A percentile compares a stretch with the other conserved stretches of the same genome.
These are phyloP conservation scores for Sclerurus mexicanus DNA, from an alignment of 2,113 vertebrate species.

Conservation along the genomic window DNA sequence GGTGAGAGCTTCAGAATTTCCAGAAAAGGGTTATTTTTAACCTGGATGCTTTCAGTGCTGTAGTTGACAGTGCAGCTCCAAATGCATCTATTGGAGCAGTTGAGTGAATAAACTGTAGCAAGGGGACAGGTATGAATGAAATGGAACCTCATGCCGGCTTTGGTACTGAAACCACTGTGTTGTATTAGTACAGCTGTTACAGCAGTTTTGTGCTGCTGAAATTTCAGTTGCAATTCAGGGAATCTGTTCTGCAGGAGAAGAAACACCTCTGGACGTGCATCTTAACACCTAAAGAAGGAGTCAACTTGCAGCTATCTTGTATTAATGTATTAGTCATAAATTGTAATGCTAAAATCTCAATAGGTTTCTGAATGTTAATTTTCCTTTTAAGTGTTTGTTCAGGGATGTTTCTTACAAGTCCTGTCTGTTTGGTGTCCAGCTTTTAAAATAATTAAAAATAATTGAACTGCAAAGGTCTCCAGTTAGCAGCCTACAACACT, in stretches of 20 bases:
- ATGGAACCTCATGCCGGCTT: background rate
- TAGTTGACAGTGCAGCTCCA: background rate
- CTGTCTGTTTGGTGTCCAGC: background rate
- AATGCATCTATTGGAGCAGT: background rate
- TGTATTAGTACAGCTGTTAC: background rate
- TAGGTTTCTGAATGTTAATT: background rate
- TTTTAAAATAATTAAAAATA: background rate
- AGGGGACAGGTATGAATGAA: background rate
- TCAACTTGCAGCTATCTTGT: background rate
- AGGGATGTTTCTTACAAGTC: background rate
- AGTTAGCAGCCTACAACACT: background rate
- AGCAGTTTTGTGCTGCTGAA: background rate
- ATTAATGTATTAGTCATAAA: background rate
- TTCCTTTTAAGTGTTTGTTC: background rate
- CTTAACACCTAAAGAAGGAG: background rate
- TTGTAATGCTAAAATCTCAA: background rate
- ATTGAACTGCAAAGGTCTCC: background rate
- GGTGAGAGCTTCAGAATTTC: background rate
- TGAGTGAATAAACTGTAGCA: background rate
- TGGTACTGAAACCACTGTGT: background rate
- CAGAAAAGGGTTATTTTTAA: background rate
- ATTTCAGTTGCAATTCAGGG: background rate
- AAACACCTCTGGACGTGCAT: background rate
- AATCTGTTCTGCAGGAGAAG: background rate
- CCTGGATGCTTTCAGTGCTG: background rate